Conservation (phyloP, 2,113 vertebrate species). For the Emydocephalus ijimae region DNA sequence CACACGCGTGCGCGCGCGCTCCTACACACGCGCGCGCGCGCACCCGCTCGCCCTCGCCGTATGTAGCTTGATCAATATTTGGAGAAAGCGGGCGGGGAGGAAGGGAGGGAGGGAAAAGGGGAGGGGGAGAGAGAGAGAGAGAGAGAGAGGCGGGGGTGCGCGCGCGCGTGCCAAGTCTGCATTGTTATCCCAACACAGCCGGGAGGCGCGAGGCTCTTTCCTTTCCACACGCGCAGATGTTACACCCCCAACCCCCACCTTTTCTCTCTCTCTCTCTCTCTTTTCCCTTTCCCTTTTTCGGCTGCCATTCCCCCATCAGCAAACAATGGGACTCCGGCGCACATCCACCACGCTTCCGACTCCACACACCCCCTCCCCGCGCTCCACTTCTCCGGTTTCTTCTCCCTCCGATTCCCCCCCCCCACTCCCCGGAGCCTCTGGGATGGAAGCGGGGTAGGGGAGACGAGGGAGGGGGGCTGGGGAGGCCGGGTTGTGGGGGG, state of each 20-base stretch:
- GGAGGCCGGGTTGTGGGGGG: neutral
- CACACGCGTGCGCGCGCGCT: neutral
- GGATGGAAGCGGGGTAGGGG: neutral
- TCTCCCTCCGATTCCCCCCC: no score
- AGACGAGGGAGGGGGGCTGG: neutral
- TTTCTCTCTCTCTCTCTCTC: no score
- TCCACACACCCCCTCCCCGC: neutral
- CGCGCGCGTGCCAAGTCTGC: neutral
- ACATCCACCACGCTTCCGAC: neutral
- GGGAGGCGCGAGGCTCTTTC: neutral
- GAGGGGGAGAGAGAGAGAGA: no score
- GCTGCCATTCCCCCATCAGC: conserved; percentile 38
- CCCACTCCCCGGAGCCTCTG: neutral
- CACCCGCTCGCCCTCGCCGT: neutral
- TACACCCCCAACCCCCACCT: no score
- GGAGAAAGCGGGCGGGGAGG: neutral
- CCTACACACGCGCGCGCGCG: neutral
- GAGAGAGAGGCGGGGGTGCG: neutral
- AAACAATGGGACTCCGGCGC: conserved; percentile 56
- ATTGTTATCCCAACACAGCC: conserved; percentile 15
- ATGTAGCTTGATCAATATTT: neutral
- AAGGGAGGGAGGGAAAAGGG: neutral
- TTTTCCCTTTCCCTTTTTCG: conserved; percentile 12
- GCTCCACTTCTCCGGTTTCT: neutral
- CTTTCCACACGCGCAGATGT: neutral